A percentile compares a stretch with the other conserved stretches of the same genome.
Evolutionary conservation across 2,888 invertebrate species (phyloP).

Genomic region (Linnaemya vulpina): DNA sequence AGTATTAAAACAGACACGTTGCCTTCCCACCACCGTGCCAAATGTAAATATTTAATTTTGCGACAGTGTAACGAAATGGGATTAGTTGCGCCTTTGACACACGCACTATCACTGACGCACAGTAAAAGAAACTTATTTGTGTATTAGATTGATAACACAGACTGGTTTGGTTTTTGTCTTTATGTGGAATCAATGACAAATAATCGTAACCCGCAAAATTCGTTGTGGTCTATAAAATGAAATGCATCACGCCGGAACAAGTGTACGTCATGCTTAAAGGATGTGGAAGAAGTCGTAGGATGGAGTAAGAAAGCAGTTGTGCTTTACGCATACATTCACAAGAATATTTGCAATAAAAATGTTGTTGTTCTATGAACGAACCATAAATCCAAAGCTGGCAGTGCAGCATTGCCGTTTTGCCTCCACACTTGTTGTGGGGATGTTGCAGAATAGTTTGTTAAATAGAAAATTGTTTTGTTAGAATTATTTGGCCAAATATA

Average conservation of each 20-base stretch:
- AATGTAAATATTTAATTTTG: conserved; percentile 82
- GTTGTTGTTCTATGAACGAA: background rate
- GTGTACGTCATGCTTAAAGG: conserved; percentile 40
- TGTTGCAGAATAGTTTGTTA: too few species aligned
- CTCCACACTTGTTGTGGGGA: too few species aligned
- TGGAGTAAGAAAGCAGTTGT: background rate
- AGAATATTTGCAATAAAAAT: background rate
- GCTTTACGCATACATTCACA: background rate
- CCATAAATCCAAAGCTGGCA: background rate
- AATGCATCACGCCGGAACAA: conserved; percentile 61
- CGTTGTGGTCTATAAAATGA: conserved; percentile 74
- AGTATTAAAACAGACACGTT: conserved; percentile 40
- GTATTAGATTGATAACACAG: conserved; percentile 38
- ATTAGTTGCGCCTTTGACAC: conserved; percentile 78
- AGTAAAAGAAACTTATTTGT: conserved; percentile 54
- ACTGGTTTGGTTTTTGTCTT: conserved; percentile 15
- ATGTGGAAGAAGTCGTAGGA: background rate
- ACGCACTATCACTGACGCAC: conserved; percentile 28
- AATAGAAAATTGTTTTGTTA: too few species aligned
- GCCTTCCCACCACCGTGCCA: conserved; percentile 49
- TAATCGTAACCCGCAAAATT: conserved; percentile 81
- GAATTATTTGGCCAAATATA: too few species aligned
- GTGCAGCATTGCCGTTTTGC: too few species aligned
- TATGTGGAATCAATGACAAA: conserved; percentile 73
- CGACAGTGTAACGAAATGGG: conserved; percentile 80